These are phyloP conservation scores for Sebastes steindachneri DNA, from an alignment of 2,797 vertebrate genomes.

Conservation along the genomic window DNA sequence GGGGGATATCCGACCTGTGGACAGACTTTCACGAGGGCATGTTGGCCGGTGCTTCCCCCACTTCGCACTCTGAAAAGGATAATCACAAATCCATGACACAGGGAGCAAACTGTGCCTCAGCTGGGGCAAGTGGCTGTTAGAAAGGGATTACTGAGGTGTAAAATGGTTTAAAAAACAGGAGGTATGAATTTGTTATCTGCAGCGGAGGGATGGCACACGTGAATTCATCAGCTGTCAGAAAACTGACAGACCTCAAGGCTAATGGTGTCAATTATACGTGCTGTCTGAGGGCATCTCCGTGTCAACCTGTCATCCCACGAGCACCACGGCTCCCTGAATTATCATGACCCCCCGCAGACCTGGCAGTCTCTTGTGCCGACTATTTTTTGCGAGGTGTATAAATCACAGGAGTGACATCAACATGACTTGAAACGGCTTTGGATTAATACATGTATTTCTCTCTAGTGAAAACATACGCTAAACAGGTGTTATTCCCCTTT, in stretches of 20 bases:
- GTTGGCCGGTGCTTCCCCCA: constrained; percentile 48
- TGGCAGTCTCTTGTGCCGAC: constrained; percentile 25
- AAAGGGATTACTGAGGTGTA: constrained; percentile 68
- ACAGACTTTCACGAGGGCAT: constrained; percentile 38
- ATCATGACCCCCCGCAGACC: constrained; percentile 67
- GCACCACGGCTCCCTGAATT: constrained; percentile 61
- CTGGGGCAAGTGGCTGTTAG: constrained; percentile 71
- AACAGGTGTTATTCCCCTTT: constrained; percentile 20
- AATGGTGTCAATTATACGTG: constrained; percentile 77
- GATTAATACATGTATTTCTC: constrained; percentile 13
- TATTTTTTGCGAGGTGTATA: constrained; percentile 48
- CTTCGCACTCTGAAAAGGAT: constrained; percentile 58
- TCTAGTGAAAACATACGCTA: neutral
- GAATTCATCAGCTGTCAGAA: constrained; percentile 69
- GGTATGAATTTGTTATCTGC: constrained; percentile 56
- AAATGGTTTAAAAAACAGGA: constrained; percentile 69
- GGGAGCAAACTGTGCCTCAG: constrained; percentile 74
- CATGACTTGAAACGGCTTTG: constrained; percentile 24
- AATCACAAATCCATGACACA: constrained; percentile 60
- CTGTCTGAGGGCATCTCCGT: constrained; percentile 60
- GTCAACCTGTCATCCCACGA: constrained; percentile 73
- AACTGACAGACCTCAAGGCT: constrained; percentile 67
- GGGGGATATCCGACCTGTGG: constrained; percentile 40
- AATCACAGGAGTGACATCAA: constrained; percentile 47
- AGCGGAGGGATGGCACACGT: constrained; percentile 30